phyloP scores from a whole-genome alignment of 1,140 invertebrate genomes.

The Drosophila yakuba region DNA sequence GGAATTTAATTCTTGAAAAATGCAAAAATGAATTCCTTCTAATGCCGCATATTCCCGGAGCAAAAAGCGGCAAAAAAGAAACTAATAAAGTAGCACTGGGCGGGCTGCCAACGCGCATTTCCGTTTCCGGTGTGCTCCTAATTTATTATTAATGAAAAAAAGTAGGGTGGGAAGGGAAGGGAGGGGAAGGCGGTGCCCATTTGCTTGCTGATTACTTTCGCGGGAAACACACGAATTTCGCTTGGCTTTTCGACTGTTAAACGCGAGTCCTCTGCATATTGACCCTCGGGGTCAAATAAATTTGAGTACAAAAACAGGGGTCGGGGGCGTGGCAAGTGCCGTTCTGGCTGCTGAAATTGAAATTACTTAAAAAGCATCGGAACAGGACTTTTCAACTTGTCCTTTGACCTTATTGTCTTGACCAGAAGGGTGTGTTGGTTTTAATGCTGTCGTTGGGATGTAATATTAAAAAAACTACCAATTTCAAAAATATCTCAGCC shows the following conservation, averaged over 20 bases:
- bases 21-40: slow-evolving; percentile 22
- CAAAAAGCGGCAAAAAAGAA: slow-evolving; percentile 11
- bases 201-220: slow-evolving; percentile 31
- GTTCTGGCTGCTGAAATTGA: slow-evolving; percentile 32
- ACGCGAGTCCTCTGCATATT: slow-evolving; percentile 20
- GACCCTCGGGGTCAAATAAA: slow-evolving; percentile 37
- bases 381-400: slow-evolving; percentile 16
- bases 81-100: slow-evolving; percentile 47
- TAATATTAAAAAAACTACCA: neutral
- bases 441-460: neutral
- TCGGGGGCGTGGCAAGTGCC: slow-evolving; percentile 1
- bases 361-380: slow-evolving; percentile 34
- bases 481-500: no score
- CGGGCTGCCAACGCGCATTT: slow-evolving; percentile 46
- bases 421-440: slow-evolving; percentile 13
- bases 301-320: slow-evolving; percentile 31
- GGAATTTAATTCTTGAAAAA: slow-evolving; percentile 49
- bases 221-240: slow-evolving; percentile 15
- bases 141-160: slow-evolving; percentile 52
- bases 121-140: slow-evolving; percentile 48
- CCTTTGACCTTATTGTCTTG: neutral
- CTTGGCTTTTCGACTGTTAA: slow-evolving; percentile 10
- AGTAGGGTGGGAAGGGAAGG: neutral
- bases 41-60: slow-evolving; percentile 26
- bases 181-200: neutral